Percentiles rank a stretch among this genome's conserved stretches.
These are phyloP conservation scores for Hippocampus guttulatus DNA, from an alignment of 2,113 vertebrate species.

Conservation along the genomic window DNA sequence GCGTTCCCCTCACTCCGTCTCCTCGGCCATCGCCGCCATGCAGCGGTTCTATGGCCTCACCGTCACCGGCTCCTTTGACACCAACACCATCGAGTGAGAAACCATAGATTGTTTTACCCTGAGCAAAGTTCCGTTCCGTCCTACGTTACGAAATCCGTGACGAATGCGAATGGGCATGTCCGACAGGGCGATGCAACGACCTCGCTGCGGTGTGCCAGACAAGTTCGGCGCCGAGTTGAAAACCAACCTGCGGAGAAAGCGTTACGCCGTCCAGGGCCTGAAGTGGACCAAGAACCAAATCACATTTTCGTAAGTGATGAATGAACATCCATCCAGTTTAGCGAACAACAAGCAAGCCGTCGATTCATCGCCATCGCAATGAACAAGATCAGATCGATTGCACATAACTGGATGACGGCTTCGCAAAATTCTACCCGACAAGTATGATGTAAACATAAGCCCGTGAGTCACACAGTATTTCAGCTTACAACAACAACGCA, in stretches of 20 bases:
- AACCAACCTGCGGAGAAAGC: constrained; percentile 83
- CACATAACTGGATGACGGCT: too few species aligned
- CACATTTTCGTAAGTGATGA: constrained; percentile 81
- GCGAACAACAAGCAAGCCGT: too few species aligned
- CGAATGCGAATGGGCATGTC: constrained; percentile 13
- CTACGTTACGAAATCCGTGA: neutral
- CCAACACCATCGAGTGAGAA: constrained; percentile 76
- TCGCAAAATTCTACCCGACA: too few species aligned
- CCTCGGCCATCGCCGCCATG: constrained; percentile 84
- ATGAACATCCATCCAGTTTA: neutral
- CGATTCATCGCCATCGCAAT: too few species aligned
- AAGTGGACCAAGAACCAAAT: constrained; percentile 84
- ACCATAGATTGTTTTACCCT: neutral
- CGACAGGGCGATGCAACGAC: constrained; percentile 80
- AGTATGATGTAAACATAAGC: too few species aligned
- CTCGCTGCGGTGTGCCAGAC: constrained; percentile 88
- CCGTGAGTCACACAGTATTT: too few species aligned
- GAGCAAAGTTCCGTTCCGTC: neutral
- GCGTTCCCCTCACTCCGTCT: constrained; percentile 80
- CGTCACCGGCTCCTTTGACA: constrained; percentile 76
- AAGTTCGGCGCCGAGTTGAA: constrained; percentile 88
- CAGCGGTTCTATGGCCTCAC: constrained; percentile 85
- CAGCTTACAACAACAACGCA: too few species aligned
- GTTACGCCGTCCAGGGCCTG: constrained; percentile 84
- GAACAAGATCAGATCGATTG: too few species aligned